Evolutionary conservation across 2,113 vertebrate species (phyloP).

Genomic region (Capreolus pygargus): DNA sequence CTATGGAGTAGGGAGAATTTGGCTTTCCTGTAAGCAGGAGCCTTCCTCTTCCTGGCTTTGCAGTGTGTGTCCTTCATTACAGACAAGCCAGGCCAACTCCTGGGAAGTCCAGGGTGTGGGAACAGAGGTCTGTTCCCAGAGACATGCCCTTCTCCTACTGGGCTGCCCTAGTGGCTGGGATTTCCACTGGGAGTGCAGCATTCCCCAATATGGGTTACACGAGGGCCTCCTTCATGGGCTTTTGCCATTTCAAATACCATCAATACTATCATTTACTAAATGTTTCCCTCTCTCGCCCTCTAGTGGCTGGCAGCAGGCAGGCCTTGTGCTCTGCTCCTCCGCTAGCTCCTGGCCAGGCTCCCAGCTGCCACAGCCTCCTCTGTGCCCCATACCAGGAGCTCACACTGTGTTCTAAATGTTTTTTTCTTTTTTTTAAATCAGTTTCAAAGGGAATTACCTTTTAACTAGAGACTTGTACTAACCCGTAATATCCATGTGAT

Average conservation of each 20-base stretch:
- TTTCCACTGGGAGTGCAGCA: not conserved
- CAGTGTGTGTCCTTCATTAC: not conserved
- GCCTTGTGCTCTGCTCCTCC: not conserved
- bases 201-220: not conserved
- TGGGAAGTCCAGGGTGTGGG: not conserved
- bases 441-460: not conserved
- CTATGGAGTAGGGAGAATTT: not conserved
- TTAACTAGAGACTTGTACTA: not conserved
- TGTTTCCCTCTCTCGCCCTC: not conserved
- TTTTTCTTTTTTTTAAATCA: not conserved
- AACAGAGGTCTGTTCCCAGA: not conserved
- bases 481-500: not conserved
- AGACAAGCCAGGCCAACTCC: not conserved
- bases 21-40: not conserved
- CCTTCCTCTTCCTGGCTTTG: not conserved
- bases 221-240: not conserved
- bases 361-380: constrained; percentile 21
- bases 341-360: constrained; percentile 1
- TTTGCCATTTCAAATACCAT: not conserved
- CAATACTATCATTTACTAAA: not conserved
- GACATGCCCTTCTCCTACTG: fast-evolving
- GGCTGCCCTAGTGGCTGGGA: not conserved
- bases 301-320: constrained; percentile 21
- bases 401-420: constrained; percentile 64
- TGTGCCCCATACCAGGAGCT: constrained; percentile 72